Percentiles rank a stretch among this genome's conserved stretches.
Evolutionary conservation across 2,888 invertebrate species (phyloP).

Genomic region (Cyclophora punctaria): DNA sequence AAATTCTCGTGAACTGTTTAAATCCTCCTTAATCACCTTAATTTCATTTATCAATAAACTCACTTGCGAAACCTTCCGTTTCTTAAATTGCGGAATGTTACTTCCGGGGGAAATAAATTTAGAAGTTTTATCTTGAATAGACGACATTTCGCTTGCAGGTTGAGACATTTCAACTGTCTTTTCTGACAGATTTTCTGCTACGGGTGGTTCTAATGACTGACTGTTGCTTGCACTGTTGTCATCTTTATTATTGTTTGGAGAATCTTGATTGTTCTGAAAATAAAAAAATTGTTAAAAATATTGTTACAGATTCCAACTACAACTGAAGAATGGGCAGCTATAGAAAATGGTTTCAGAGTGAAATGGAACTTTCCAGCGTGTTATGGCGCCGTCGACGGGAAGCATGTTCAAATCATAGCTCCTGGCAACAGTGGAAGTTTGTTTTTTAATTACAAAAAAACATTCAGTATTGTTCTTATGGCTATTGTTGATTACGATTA

Average conservation of each 20-base stretch:
- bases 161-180: constrained; percentile 10
- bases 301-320: constrained; percentile 9
- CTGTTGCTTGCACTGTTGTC: constrained; percentile 14
- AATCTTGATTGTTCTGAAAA: constrained; percentile 13
- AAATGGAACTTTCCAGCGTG: constrained; percentile 7
- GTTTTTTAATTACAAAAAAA: constrained; percentile 11
- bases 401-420: constrained; percentile 5
- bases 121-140: constrained; percentile 8
- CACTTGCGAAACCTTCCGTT: background rate
- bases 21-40: constrained; percentile 1
- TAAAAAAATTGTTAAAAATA: constrained; percentile 9
- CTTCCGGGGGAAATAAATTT: constrained; percentile 7
- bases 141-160: constrained; percentile 8
- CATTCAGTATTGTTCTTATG: constrained; percentile 11
- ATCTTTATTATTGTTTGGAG: constrained; percentile 10
- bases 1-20: constrained; percentile 2
- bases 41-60: background rate
- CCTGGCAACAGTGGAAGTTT: constrained; percentile 9
- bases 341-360: constrained; percentile 9
- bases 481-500: constrained; percentile 12
- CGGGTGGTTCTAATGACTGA: constrained; percentile 13
- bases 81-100: constrained; percentile 5
- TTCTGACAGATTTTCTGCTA: constrained; percentile 10
- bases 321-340: constrained; percentile 8
- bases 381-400: constrained; percentile 9